A percentile compares a stretch with the other conserved stretches of the same genome.
Conservation (phyloP, 2,113 vertebrate species). For the Nothoprocta pentlandii region DNA sequence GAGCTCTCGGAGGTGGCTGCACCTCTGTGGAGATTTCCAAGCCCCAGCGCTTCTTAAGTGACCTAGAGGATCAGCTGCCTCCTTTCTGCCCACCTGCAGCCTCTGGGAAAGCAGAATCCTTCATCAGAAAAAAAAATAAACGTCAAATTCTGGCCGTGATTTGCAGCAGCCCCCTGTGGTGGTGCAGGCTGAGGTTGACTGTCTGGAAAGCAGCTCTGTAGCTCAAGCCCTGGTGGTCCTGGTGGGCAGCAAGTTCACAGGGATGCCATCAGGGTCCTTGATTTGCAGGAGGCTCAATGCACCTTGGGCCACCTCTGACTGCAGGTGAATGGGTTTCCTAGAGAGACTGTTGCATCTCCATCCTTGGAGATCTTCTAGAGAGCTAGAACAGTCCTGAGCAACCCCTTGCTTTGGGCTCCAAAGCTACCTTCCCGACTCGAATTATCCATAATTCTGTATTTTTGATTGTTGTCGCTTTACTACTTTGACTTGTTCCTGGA, state of each 20-base stretch:
- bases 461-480: neutral
- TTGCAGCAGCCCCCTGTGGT: neutral
- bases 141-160: neutral
- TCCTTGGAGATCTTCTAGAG: accelerated
- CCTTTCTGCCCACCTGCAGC: neutral
- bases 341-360: neutral
- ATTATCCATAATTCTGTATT: neutral
- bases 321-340: neutral
- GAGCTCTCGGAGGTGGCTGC: neutral
- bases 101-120: neutral
- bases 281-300: neutral
- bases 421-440: neutral
- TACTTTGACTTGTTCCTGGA: neutral
- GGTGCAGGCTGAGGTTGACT: neutral
- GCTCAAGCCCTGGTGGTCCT: neutral
- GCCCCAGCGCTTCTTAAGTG: neutral
- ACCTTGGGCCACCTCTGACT: neutral
- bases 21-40: neutral
- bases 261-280: neutral
- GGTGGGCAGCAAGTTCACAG: neutral
- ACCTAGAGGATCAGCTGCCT: neutral
- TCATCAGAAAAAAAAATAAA: neutral
- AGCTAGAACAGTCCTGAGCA: neutral
- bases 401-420: neutral
- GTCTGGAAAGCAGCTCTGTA: neutral